Base-by-base conservation (phyloP, 2,113 vertebrate genomes). In the Amphiprion percula region DNA sequence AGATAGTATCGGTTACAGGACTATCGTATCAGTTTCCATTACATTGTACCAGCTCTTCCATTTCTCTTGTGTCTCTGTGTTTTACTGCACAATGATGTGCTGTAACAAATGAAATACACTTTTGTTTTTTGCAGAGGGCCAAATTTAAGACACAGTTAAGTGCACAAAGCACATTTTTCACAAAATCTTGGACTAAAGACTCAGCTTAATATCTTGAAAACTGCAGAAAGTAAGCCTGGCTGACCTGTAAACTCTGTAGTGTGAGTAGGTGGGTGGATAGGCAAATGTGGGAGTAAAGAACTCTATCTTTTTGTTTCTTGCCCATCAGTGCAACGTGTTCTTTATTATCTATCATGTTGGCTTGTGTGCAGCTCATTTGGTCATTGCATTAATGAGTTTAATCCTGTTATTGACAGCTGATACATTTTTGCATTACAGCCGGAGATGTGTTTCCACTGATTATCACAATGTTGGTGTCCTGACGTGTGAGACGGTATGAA, bases 171-270 rank as follows among this genome's bases (percentile, higher is more conserved):
- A 0, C 50, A 49, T 16, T 46, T 60, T 74, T 17, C 11, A 37
- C 62, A 54, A 19, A 12, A 69, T 52, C 53, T 21, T 68, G 47
- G 12, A 68, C 46, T 64, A 15, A 76, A 88, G 19, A 56, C 50
- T 63, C 12, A 49, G 24, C 37, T 17, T 33, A 55, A 80, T 68
- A 33, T 74, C 73, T 76, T 53, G 21, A 72, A 72, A 77, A 69
- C 23, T 79, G 64, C 70, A 80, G 59, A 87, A 69, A 68, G 58
- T 62, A n/a, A 72, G 59, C 47, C 53, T 21, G n/a, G 33, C 61
- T 88, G 84, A 90, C 84, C 90, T 88, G 68, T 88, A 79, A 80
- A 77, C 81, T 89, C 72, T 52, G 49, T 14, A 44, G 46, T 58
- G 59, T 49, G 82, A 80, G 87, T 88, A 77, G 82, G 88, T 68